Evolutionary conservation across 35 echinoderm and acorn worm genomes (phyloP).

Genomic region (Anneissia japonica): DNA sequence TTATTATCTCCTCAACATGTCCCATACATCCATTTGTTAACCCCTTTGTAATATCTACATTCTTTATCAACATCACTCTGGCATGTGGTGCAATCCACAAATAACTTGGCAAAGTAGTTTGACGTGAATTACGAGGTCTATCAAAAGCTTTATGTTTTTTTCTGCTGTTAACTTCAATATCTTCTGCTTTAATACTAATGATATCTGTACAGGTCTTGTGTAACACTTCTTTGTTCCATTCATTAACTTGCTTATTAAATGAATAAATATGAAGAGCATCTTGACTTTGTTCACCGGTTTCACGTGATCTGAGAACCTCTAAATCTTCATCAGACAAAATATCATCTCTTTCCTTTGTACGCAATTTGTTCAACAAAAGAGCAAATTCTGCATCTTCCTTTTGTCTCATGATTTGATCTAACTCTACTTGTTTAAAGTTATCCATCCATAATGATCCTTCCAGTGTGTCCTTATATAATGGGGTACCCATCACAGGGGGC

Average conservation of each 20-base stretch:
- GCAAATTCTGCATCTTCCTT: slow-evolving; percentile 66
- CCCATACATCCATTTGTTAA: slow-evolving; percentile 34
- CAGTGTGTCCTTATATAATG: background rate
- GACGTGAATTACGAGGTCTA: background rate
- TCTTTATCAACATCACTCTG: slow-evolving; percentile 32
- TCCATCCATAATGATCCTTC: slow-evolving; percentile 27
- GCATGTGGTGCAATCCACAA: slow-evolving; percentile 34
- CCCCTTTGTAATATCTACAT: slow-evolving; percentile 37
- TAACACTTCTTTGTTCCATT: slow-evolving; percentile 23
- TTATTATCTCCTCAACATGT: slow-evolving; percentile 23
- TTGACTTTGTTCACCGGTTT: slow-evolving; percentile 1
- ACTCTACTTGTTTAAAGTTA: slow-evolving; percentile 30
- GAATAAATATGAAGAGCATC: slow-evolving; percentile 50
- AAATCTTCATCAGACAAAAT: slow-evolving; percentile 22
- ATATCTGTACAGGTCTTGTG: slow-evolving; percentile 20
- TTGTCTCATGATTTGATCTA: slow-evolving; percentile 75
- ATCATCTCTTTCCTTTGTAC: slow-evolving; percentile 23
- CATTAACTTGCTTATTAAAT: slow-evolving; percentile 38
- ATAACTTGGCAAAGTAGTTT: slow-evolving; percentile 2
- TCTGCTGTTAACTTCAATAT: background rate
- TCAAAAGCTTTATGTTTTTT: background rate
- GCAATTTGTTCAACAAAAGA: slow-evolving; percentile 48
- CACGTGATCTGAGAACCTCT: slow-evolving; percentile 8
- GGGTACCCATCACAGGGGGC: background rate
- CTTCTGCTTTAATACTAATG: slow-evolving; percentile 15